Conservation (phyloP, 2,888 invertebrate species). For the Microchrysa polita region DNA sequence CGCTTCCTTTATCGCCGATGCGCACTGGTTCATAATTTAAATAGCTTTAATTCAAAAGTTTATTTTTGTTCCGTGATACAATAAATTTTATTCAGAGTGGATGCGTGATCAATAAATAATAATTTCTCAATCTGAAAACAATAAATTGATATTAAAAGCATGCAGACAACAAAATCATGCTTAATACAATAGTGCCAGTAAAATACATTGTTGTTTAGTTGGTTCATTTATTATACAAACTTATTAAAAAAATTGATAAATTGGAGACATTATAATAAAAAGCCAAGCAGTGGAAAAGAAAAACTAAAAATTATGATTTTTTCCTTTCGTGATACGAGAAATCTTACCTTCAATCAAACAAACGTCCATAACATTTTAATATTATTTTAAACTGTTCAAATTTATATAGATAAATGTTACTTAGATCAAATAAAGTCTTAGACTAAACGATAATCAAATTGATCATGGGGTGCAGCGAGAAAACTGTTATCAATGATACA, state of each 20-base stretch:
- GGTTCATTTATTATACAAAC: no score
- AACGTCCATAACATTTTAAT: constrained; percentile 34
- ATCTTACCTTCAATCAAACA: constrained; percentile 38
- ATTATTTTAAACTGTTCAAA: constrained; percentile 45
- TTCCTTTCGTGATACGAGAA: not conserved
- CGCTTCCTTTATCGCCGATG: no score
- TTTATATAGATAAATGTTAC: constrained; percentile 3
- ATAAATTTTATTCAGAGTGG: no score
- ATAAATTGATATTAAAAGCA: no score
- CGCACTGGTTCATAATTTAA: no score
- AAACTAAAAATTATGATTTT: constrained; percentile 25
- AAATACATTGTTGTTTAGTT: no score
- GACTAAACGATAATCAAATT: constrained; percentile 63
- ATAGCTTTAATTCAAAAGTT: no score
- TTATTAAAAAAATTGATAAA: not conserved
- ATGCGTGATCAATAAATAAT: no score
- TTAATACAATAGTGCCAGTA: no score
- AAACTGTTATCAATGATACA: constrained; percentile 58
- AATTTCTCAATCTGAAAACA: no score
- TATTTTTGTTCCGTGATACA: no score
- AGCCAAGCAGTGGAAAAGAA: constrained; percentile 36
- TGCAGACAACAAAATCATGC: no score
- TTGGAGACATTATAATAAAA: constrained; percentile 13
- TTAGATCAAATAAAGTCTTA: constrained; percentile 49
- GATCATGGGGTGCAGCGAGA: constrained; percentile 65